Evolutionary conservation across 2,888 invertebrate genomes (phyloP), one percentile per base, ranked within the genome.

Genomic region (Cephus pygmeus): DNA sequence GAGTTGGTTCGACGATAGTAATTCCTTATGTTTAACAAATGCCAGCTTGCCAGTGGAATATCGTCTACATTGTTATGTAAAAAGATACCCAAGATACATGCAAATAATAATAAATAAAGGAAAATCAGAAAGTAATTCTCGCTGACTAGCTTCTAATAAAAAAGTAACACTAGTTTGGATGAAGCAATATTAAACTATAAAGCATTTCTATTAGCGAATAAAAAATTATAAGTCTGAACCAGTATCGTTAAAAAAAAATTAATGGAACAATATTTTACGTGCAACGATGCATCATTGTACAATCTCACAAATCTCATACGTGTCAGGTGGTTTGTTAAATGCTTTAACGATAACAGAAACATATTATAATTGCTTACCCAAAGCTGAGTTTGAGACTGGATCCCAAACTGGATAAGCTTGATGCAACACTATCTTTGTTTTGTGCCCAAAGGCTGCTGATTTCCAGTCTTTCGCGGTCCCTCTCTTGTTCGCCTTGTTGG

Each of bases 341-440:
- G 23, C 23, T 56, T 56, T 56, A 23, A 56, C 23, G 56, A 56
- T 56, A 56, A 23, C 23, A 56, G 9, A 56, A 56, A 56, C 23
- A 56, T 23, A 9, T 56, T 56, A 34, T 69, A 34, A 31, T 15
- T 69, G 34, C 92, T 93, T 93, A 97, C 97, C 96, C 96, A 90
- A 97, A 97, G 88, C 96, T 96, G 84, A 96, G 93, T 92, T 97
- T 97, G 81, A 97, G 93, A 78, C 96, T 95, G 83, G 96, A 96
- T 34, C 97, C 95, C 79, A 97, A 93, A 86, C 95, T 96, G 79
- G 96, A 96, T 82, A 97, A 93, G 86, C 96, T 96, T 3, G 96
- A 96, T 0, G 96, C 95, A 33, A 96, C 95, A 73, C 91, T 91
- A 80, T 91, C 91, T 80, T 91, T 91, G 80, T 90, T 90, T 77